These are phyloP conservation scores for Labrus mixtus DNA, from an alignment of 2,113 vertebrate genomes.

Conservation along the genomic window DNA sequence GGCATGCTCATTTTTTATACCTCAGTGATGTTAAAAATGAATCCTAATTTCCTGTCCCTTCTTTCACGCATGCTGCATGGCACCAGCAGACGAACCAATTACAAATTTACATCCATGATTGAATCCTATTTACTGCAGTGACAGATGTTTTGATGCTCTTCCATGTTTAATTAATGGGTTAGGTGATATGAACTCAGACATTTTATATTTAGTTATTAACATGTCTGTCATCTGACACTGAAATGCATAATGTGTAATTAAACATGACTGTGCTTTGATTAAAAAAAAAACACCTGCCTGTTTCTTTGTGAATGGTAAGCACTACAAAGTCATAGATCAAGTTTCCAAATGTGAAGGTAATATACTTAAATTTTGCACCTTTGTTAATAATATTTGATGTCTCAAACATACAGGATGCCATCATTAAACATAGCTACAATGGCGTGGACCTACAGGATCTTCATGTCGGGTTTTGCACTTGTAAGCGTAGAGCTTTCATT, in stretches of 20 bases:
- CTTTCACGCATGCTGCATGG: slow-evolving; percentile 10
- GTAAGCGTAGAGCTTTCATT: neutral
- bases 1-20: slow-evolving; percentile 41
- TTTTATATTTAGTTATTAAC: slow-evolving; percentile 6
- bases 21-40: slow-evolving; percentile 26
- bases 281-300: no score
- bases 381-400: no score
- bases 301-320: no score
- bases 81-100: slow-evolving; percentile 44
- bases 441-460: neutral
- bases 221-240: slow-evolving; percentile 9
- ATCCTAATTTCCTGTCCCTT: slow-evolving; percentile 22
- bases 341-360: no score
- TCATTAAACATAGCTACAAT: no score
- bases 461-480: neutral
- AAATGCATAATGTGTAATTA: neutral
- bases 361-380: no score
- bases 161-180: slow-evolving; percentile 28
- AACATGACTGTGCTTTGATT: neutral
- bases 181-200: slow-evolving; percentile 8
- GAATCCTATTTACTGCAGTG: slow-evolving; percentile 36
- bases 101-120: slow-evolving; percentile 38
- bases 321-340: no score
- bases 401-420: no score
- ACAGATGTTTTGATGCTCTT: slow-evolving; percentile 25